These are phyloP conservation scores for Nomada hirtipes DNA, from an alignment of 2,888 invertebrate genomes.

Conservation along the genomic window DNA sequence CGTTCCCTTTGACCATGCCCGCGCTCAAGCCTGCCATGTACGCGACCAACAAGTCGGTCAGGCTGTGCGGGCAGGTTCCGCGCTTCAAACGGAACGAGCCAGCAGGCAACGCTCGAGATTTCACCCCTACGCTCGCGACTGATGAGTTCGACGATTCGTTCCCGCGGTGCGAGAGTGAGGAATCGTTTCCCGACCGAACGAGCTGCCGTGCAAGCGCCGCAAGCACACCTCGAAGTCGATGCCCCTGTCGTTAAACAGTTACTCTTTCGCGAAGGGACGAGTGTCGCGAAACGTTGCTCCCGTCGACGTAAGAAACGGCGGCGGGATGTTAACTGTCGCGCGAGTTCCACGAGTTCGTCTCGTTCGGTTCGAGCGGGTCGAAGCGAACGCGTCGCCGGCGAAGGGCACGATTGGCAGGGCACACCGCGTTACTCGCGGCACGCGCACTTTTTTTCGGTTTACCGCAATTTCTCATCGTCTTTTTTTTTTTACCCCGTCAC, in stretches of 20 bases:
- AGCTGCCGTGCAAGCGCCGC: constrained; percentile 29
- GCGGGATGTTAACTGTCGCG: too few species aligned
- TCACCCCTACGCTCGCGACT: not conserved
- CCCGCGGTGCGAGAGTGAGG: not conserved
- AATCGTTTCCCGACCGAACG: constrained; percentile 47
- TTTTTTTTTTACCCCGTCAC: constrained; percentile 1
- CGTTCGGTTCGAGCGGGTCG: too few species aligned
- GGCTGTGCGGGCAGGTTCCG: constrained; percentile 80
- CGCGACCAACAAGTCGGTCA: constrained; percentile 79
- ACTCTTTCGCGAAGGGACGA: too few species aligned
- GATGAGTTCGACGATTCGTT: not conserved
- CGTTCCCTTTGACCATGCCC: constrained; percentile 45
- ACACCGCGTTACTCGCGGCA: not conserved
- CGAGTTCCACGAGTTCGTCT: too few species aligned
- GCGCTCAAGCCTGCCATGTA: constrained; percentile 72
- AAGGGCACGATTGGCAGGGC: too few species aligned
- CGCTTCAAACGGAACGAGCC: constrained; percentile 78
- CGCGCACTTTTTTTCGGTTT: not conserved
- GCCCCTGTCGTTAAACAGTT: constrained; percentile 48
- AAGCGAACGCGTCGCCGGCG: not conserved
- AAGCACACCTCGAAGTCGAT: constrained; percentile 78
- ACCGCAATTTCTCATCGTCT: constrained; percentile 19
- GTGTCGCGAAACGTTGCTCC: too few species aligned
- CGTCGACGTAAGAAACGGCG: too few species aligned
- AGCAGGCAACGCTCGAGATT: not conserved